phyloP scores from a whole-genome alignment of 2,888 invertebrate species.

The Brachylomia viminalis region DNA sequence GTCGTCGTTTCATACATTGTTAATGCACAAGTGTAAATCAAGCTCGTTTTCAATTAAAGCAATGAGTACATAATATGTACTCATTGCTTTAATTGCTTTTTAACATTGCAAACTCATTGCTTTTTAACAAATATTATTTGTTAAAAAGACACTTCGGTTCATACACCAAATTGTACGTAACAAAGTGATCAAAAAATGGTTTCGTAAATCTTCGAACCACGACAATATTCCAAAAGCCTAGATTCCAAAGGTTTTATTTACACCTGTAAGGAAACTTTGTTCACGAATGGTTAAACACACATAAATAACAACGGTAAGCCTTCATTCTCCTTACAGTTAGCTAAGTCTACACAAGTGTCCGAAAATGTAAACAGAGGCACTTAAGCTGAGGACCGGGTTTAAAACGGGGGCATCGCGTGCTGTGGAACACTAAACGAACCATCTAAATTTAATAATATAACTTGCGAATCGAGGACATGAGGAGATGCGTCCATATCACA shows the following conservation, averaged over 20 bases:
- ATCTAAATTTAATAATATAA: conserved; percentile 62
- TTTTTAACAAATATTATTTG: too few relatives aligned
- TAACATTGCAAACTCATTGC: too few relatives aligned
- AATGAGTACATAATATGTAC: too few relatives aligned
- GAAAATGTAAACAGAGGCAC: conserved; percentile 53
- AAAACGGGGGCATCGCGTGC: conserved; percentile 65
- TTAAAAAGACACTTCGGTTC: background rate
- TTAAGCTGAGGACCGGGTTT: conserved; percentile 42
- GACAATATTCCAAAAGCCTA: background rate
- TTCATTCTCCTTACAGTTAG: conserved; percentile 42
- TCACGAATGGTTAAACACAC: conserved; percentile 34
- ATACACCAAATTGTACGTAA: background rate
- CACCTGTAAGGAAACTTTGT: conserved; percentile 26
- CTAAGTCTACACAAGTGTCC: conserved; percentile 49
- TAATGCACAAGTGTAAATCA: background rate
- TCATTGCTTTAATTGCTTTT: too few relatives aligned
- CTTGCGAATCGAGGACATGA: conserved; percentile 50
- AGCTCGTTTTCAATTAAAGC: background rate
- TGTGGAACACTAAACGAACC: conserved; percentile 36
- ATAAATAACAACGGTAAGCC: conserved; percentile 26
- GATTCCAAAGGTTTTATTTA: conserved; percentile 28
- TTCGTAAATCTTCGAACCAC: conserved; percentile 14
- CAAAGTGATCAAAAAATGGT: conserved; percentile 16
- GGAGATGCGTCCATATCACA: conserved; percentile 53
- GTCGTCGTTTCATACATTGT: background rate